Percentiles rank a stretch among this genome's conserved stretches.
These are phyloP conservation scores for Willisornis vidua DNA, from an alignment of 2,113 vertebrate species.

Conservation along the genomic window DNA sequence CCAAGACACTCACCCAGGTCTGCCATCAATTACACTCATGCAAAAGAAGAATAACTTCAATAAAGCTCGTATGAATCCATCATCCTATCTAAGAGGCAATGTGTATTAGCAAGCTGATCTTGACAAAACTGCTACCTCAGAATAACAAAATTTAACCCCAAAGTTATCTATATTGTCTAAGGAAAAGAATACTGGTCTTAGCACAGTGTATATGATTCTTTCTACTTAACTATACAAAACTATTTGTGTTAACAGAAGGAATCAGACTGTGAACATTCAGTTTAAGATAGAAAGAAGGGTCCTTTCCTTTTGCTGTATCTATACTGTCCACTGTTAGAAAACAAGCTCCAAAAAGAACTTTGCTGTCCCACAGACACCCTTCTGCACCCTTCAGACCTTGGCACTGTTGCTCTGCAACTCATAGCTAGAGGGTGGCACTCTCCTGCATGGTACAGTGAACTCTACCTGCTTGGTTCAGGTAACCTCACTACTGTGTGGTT, in stretches of 20 bases:
- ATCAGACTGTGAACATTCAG: background rate
- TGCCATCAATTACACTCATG: background rate
- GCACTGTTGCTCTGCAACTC: background rate
- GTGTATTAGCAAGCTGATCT: background rate
- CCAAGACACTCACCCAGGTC: background rate
- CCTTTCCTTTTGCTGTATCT: background rate
- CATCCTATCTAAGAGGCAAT: background rate
- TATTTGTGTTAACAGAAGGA: background rate
- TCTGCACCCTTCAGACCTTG: background rate
- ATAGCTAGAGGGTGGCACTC: background rate
- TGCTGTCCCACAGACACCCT: background rate
- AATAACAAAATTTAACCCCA: background rate
- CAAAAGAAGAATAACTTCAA: constrained; percentile 15
- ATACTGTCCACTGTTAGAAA: background rate
- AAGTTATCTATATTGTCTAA: background rate
- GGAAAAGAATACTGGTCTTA: background rate
- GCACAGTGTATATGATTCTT: background rate
- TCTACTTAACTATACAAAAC: background rate
- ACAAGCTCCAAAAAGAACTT: background rate
- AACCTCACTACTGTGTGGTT: background rate
- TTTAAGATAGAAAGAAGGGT: background rate
- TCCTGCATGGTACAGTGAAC: background rate
- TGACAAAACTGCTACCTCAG: background rate
- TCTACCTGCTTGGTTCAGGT: background rate
- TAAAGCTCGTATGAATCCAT: background rate